Evolutionary conservation across 1,140 invertebrate species (phyloP).

Genomic region (Cyclargus thomasi): DNA sequence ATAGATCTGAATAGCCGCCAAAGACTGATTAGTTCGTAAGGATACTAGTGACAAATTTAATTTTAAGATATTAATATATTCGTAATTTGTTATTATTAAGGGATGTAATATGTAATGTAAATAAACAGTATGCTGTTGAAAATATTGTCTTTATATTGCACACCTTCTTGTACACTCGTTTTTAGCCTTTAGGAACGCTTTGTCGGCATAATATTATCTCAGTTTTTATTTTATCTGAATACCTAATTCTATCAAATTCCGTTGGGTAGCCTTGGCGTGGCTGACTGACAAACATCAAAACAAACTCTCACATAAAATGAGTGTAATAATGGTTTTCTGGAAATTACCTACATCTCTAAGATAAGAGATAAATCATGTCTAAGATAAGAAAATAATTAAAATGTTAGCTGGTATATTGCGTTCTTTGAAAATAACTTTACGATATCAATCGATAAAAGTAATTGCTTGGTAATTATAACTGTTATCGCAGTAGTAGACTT

Average conservation of each 20-base stretch:
- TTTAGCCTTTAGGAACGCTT: no score
- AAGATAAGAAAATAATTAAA: background rate
- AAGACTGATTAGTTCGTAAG: constrained; percentile 68
- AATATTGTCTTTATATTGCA: constrained; percentile 20
- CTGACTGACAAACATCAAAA: no score
- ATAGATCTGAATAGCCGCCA: constrained; percentile 49
- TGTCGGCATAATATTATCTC: no score
- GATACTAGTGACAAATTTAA: constrained; percentile 21
- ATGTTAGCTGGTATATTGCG: background rate
- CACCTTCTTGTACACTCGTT: no score
- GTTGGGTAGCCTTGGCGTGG: no score
- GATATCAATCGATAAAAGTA: background rate
- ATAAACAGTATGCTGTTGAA: constrained; percentile 36
- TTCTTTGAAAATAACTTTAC: background rate
- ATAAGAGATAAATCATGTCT: background rate
- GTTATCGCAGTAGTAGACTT: background rate
- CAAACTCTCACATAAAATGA: no score
- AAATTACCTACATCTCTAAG: background rate
- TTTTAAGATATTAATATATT: constrained; percentile 26
- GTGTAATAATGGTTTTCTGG: no score
- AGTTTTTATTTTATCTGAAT: no score
- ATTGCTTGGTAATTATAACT: background rate
- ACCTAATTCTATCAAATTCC: no score
- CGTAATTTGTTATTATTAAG: constrained; percentile 33
- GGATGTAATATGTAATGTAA: constrained; percentile 52